Base-by-base conservation (phyloP, 64 coral and sea anemone genomes). In the Trachythela sp. region DNA sequence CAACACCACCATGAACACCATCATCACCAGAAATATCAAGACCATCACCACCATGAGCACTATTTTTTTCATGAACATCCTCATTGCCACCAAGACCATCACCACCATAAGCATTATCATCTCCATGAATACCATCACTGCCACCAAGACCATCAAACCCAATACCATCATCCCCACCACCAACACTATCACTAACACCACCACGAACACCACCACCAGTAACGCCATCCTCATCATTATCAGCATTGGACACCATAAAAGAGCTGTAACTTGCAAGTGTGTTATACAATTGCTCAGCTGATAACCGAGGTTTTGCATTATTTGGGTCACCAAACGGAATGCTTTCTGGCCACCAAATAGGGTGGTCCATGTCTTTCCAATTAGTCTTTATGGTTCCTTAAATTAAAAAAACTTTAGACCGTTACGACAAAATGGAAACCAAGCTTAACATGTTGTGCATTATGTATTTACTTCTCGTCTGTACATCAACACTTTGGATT, bases 291-390 rank as follows among this genome's bases (percentile, higher is more conserved):
- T 80, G 27, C 9, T 22, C 13, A 15, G 75, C 31, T 80, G 75
- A 14, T 5, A 80, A 15, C 8, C 75, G 31, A 18, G 75, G 75
- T 35, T 80, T 80, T 0, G 9, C 11, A 30, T 80, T 80, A 29
- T 80, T 80, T 80, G 75, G 75, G 37, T 80, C 75, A 80, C 75
- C 75, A 39, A 37, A 80, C 30, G 37, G 37, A 37, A 80, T 39
- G 37, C 17, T 80, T 39, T 80, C 37, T 36, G 75, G 75, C 75
- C 75, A 80, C 75, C 75, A 80, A 36, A 35, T 37, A 35, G 75
- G 75, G 35, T 29, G 37, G 35, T 8, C 1, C 15, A 30, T 37
- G 30, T 80, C 30, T 80, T 80, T 10, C 75, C 75, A 80, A 4
- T 39, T 35, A 18, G 75, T 7, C 13, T 10, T 27, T 35, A 13